Conservation (phyloP, 1,140 invertebrate genomes). For the Heliothis virescens region DNA sequence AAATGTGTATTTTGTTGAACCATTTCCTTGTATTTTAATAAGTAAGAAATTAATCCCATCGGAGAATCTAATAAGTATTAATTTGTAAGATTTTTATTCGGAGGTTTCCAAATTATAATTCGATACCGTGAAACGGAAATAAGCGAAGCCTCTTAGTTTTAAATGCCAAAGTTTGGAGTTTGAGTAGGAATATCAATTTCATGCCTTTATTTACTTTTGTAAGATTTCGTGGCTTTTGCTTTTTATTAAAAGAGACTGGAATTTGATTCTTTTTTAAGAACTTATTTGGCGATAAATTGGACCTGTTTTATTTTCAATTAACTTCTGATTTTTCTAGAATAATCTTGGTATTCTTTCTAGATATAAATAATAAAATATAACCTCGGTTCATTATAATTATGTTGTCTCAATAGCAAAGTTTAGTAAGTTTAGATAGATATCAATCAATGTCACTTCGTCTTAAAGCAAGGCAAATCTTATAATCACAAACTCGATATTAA, state of each 20-base stretch:
- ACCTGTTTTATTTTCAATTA: too few species aligned
- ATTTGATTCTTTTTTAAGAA: conserved; percentile 3
- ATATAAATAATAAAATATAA: too few species aligned
- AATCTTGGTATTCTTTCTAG: too few species aligned
- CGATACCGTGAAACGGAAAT: conserved; percentile 32
- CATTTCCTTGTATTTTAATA: conserved; percentile 36
- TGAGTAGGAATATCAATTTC: conserved; percentile 25
- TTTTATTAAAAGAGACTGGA: conserved; percentile 22
- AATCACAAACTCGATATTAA: too few species aligned
- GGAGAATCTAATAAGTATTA: conserved; percentile 33
- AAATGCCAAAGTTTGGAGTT: conserved; percentile 16
- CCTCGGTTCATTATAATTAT: too few species aligned
- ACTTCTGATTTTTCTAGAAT: too few species aligned
- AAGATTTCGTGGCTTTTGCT: conserved; percentile 1
- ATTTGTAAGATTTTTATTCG: conserved; percentile 37
- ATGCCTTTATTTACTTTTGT: conserved; percentile 29
- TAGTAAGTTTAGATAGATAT: too few species aligned
- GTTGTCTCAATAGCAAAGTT: too few species aligned
- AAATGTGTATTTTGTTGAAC: conserved; percentile 30
- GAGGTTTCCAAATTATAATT: conserved; percentile 16
- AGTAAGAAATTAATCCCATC: conserved; percentile 44
- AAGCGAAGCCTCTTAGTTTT: conserved; percentile 38
- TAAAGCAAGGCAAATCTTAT: not conserved
- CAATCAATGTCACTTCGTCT: not conserved
- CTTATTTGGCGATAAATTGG: not conserved